These are phyloP conservation scores for Nudaria mundana DNA, from an alignment of 2,888 invertebrate species.

Conservation along the genomic window DNA sequence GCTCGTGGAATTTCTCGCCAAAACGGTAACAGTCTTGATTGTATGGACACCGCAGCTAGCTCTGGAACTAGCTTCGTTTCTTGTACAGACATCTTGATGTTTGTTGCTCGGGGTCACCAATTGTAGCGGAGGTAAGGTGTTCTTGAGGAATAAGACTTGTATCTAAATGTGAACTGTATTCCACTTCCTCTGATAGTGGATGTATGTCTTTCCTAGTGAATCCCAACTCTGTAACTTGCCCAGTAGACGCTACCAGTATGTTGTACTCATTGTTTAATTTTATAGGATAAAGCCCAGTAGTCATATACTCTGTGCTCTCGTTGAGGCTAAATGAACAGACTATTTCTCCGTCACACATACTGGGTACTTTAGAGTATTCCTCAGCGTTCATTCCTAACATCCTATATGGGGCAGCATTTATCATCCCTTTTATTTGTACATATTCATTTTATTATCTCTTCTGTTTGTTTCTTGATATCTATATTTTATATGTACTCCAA, in stretches of 20 bases:
- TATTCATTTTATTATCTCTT: no score
- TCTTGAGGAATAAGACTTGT: no score
- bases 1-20: no score
- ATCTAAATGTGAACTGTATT: no score
- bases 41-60: no score
- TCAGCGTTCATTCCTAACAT: not conserved
- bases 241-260: not conserved
- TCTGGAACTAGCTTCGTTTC: no score
- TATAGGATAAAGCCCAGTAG: not conserved
- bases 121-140: no score
- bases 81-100: no score
- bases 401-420: not conserved
- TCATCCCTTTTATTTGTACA: not conserved
- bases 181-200: not conserved
- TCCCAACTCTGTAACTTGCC: not conserved
- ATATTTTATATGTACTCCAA: not conserved
- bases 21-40: no score
- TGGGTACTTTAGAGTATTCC: not conserved
- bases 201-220: no score
- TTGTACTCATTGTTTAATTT: not conserved
- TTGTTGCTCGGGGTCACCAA: no score
- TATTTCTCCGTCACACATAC: not conserved
- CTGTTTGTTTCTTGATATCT: not conserved
- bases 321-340: not conserved
- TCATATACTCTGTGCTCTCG: not conserved